phyloP scores from a whole-genome alignment of 2,797 vertebrate species.

The Eulemur coronatus region DNA sequence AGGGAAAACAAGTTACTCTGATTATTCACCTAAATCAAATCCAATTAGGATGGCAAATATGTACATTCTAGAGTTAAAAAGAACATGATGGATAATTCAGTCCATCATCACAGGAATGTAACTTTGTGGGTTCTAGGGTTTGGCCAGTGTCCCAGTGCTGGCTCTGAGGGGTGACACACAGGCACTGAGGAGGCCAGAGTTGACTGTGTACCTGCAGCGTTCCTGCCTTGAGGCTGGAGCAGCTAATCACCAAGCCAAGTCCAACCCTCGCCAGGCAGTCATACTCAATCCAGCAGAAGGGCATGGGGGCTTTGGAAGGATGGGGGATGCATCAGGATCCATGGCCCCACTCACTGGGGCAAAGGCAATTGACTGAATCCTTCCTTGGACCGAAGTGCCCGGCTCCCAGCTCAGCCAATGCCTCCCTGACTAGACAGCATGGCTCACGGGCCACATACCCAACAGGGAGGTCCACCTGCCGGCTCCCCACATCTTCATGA shows the following conservation, averaged over 20 bases:
- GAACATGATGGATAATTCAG: conserved; percentile 32
- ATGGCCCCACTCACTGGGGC: not conserved
- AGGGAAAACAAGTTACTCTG: not conserved
- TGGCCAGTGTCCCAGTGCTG: not conserved
- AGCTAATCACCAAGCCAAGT: not conserved
- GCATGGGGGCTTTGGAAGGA: not conserved
- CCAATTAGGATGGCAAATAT: conserved; percentile 16
- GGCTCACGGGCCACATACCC: conserved; percentile 29
- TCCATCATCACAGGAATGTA: not conserved
- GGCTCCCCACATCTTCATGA: not conserved
- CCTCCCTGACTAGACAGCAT: not conserved
- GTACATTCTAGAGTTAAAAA: conserved; percentile 23
- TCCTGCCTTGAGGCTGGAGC: not conserved
- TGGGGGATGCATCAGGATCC: not conserved
- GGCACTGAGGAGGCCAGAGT: not conserved
- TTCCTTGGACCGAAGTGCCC: not conserved
- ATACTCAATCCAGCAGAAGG: not conserved
- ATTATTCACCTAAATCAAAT: not conserved
- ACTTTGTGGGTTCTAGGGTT: conserved; percentile 11
- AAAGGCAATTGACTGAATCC: not conserved
- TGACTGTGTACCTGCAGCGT: not conserved
- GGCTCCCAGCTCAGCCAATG: not conserved
- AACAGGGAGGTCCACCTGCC: conserved; percentile 31
- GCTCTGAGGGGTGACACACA: not conserved
- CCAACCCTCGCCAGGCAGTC: not conserved